Base-by-base conservation (phyloP, 2,113 vertebrate genomes). In the Cariama cristata region DNA sequence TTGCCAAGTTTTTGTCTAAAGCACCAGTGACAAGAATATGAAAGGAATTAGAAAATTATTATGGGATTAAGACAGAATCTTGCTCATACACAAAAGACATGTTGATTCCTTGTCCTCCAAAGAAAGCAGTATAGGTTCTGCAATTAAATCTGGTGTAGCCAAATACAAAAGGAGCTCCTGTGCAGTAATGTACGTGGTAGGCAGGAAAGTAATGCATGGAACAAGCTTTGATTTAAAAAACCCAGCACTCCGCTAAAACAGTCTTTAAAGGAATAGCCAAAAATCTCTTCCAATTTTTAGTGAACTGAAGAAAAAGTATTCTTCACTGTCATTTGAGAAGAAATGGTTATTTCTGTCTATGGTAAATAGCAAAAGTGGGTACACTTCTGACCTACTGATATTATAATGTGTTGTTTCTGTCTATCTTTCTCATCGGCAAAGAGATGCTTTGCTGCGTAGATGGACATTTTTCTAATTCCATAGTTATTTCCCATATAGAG, bases 21-120 rank as follows among this genome's bases (percentile, higher is more conserved):
- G 60, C 30, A 35, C 60, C 55, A 32, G 55, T 90, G 86, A 88
- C 90, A 88, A 96, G 79, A 86, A 87, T 77, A 84, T 79, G 75
- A 79, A 94, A 95, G 90, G 86, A 73, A 93, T 96, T 94, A 95
- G 95, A 95, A 95, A 95, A 96, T 67, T 80, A 93, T 97, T 97
- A 84, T 63, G 56, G 96, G 97, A 96, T 97, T 95, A 96, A 94
- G 86, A 75, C 28, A 85, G 88, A 95, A 77, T 82, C 67, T 80
- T 91, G 74, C 64, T 95, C 30, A 23, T 86, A 72, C 76, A 91
- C 79, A 95, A 89, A 92, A 93, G 92, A 38, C 90, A 69, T 88
- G 88, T 92, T 94, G 93, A 81, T 96, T 87, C 79, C 58, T 93
- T 47, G 82, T 86, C 72, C 62, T 93, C 49, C 52, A 58, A 91